Conservation (phyloP, 2,888 invertebrate species). For the Lasioglossum marginatum region DNA sequence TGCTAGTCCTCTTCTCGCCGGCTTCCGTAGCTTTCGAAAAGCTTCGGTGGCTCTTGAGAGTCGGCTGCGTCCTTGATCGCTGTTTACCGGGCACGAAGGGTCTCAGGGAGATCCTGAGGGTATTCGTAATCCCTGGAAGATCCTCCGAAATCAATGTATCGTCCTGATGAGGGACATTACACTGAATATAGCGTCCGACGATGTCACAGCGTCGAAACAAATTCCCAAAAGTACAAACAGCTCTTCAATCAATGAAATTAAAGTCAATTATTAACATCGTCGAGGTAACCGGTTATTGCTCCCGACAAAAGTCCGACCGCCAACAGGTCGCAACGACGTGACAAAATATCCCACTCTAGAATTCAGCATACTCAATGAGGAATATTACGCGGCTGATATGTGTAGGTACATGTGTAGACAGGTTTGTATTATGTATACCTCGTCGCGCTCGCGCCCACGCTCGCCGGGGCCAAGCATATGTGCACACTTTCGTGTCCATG, state of each 20-base stretch:
- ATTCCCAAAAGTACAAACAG: neutral
- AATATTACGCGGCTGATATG: neutral
- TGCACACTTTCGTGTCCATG: neutral
- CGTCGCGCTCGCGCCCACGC: neutral
- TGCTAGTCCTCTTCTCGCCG: neutral
- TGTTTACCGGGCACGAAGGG: conserved; percentile 8
- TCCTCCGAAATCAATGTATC: conserved; percentile 9
- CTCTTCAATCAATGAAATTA: neutral
- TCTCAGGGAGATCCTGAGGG: neutral
- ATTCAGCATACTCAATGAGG: conserved; percentile 10
- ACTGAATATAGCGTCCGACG: neutral
- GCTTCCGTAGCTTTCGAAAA: conserved; percentile 1
- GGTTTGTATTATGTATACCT: neutral
- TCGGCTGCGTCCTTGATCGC: neutral
- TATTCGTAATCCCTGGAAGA: neutral
- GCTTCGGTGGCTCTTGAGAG: neutral
- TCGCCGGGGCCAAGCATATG: neutral
- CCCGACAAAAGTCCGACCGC: neutral
- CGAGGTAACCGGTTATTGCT: neutral
- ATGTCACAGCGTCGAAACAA: no score
- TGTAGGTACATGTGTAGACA: neutral
- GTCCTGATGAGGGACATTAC: conserved; percentile 13
- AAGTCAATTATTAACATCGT: neutral
- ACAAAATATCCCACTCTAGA: neutral
- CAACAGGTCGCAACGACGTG: neutral